phyloP scores from a whole-genome alignment of 2,797 vertebrate genomes.

The Channallabes apus region DNA sequence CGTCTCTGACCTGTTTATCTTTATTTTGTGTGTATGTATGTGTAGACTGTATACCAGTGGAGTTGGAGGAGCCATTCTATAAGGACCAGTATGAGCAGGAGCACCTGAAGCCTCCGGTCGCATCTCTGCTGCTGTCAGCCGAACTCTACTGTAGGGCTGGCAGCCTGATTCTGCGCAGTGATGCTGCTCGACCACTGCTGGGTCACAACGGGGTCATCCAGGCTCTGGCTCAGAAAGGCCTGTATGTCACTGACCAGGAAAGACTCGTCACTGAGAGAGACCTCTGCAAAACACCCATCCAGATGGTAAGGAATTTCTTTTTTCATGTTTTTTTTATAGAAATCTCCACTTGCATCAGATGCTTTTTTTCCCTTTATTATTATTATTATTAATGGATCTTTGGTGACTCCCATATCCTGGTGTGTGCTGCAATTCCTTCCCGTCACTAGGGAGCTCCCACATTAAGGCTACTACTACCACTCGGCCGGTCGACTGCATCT shows the following conservation, averaged over 20 bases:
- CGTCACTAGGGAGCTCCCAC: too few species aligned
- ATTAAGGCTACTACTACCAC: too few species aligned
- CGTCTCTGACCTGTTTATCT: neutral
- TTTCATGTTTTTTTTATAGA: neutral
- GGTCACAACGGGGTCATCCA: conserved; percentile 98
- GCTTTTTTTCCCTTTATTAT: neutral
- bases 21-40: neutral
- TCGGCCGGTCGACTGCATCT: too few species aligned
- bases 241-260: conserved; percentile 96
- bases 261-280: conserved; percentile 93
- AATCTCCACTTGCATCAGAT: neutral
- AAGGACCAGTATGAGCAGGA: conserved; percentile 97
- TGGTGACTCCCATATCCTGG: neutral
- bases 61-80: conserved; percentile 90
- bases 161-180: conserved; percentile 95
- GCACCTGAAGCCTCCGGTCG: conserved; percentile 94
- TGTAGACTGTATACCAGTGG: conserved; percentile 89
- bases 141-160: conserved; percentile 97
- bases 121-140: conserved; percentile 89
- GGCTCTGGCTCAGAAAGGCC: conserved; percentile 94
- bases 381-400: neutral
- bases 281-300: conserved; percentile 57
- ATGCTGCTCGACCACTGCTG: conserved; percentile 93
- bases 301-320: conserved; percentile 47
- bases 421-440: neutral